phyloP scores from a whole-genome alignment of 2,113 vertebrate genomes.

The Atherinomorus stipes region DNA sequence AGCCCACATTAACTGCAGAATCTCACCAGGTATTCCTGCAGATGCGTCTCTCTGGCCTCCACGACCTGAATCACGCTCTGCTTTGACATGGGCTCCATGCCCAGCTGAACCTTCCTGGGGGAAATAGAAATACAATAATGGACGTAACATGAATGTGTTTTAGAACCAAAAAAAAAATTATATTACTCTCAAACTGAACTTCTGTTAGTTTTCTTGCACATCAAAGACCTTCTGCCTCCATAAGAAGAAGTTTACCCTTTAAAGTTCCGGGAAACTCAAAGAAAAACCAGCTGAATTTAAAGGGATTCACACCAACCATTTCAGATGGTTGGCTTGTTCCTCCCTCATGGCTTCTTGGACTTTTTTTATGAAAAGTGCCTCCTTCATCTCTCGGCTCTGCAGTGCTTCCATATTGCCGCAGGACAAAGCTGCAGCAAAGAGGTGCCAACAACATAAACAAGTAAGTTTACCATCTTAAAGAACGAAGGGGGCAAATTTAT shows the following conservation, averaged over 20 bases:
- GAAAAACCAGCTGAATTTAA: neutral
- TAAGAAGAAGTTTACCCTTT: too few species aligned
- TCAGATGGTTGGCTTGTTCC: constrained; percentile 84
- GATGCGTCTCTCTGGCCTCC: constrained; percentile 78
- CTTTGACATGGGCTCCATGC: constrained; percentile 82
- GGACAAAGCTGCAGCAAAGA: constrained; percentile 57
- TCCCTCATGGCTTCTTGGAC: constrained; percentile 80
- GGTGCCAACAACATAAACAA: constrained; percentile 9
- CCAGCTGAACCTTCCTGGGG: constrained; percentile 86
- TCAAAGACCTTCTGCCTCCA: too few species aligned
- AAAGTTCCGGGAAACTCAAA: neutral
- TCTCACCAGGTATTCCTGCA: constrained; percentile 84
- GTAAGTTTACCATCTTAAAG: neutral
- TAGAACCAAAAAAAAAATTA: too few species aligned
- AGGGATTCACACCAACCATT: constrained; percentile 76
- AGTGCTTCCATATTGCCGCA: constrained; percentile 57
- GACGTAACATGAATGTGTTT: too few species aligned
- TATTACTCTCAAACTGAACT: too few species aligned
- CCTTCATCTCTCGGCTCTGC: constrained; percentile 86
- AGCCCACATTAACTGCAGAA: neutral
- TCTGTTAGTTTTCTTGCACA: too few species aligned
- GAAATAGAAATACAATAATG: too few species aligned
- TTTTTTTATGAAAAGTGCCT: constrained; percentile 86
- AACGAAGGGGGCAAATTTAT: neutral
- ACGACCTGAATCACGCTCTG: constrained; percentile 77